phyloP scores from a whole-genome alignment of 2,797 vertebrate species.

The Anabacerthia variegaticeps region DNA sequence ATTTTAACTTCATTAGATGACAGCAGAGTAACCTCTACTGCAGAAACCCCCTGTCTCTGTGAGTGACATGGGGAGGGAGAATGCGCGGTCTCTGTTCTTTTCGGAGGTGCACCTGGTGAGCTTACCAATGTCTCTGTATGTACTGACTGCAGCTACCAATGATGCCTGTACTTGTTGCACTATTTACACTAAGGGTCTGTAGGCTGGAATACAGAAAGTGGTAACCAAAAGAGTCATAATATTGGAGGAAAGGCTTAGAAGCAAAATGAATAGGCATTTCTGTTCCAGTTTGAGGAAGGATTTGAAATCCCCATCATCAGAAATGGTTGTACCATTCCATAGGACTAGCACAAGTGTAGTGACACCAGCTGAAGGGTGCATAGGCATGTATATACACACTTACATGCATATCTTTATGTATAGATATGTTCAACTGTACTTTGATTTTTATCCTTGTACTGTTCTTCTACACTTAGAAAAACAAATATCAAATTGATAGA shows the following conservation, averaged over 20 bases:
- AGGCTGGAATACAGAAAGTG: not conserved
- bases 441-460: not conserved
- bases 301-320: not conserved
- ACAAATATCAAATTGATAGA: not conserved
- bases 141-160: not conserved
- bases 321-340: fast-evolving
- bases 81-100: not conserved
- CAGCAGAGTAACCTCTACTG: not conserved
- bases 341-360: not conserved
- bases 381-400: too few relatives aligned
- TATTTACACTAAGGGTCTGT: not conserved
- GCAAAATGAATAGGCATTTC: not conserved
- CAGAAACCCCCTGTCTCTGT: not conserved
- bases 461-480: not conserved
- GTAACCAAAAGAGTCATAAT: not conserved
- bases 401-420: too few relatives aligned
- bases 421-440: not conserved
- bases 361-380: not conserved
- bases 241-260: not conserved
- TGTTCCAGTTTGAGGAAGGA: not conserved
- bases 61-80: not conserved
- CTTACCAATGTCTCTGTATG: not conserved
- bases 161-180: not conserved
- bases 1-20: not conserved
- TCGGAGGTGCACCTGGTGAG: not conserved